A percentile compares a stretch with the other conserved stretches of the same genome.
phyloP scores from a whole-genome alignment of 2,888 invertebrate genomes.

The Troides helena region DNA sequence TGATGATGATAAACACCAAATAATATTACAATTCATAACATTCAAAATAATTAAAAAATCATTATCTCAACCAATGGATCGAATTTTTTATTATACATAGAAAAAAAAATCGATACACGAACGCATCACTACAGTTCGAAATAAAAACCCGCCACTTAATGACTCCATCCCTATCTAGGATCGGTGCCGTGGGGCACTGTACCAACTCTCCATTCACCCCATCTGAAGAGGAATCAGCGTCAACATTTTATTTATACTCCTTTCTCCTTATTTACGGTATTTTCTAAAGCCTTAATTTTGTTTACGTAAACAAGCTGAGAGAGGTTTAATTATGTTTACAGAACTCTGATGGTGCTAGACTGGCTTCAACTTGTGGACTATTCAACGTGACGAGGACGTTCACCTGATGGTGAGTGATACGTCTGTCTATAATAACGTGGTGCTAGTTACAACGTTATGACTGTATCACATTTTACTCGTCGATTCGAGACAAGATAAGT shows the following conservation, averaged over 20 bases:
- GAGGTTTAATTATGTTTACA: conserved; percentile 26
- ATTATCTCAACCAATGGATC: no score
- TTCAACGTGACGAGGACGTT: no score
- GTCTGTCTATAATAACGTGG: no score
- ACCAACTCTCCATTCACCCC: conserved; percentile 20
- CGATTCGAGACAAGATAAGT: no score
- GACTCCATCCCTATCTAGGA: conserved; percentile 46
- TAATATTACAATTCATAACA: no score
- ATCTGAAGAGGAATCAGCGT: conserved; percentile 9
- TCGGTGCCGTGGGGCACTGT: conserved; percentile 19
- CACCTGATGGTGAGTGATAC: no score
- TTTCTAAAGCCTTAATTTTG: conserved; percentile 24
- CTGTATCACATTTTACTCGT: no score
- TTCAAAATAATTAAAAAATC: no score
- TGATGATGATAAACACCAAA: no score
- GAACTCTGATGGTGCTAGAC: background rate
- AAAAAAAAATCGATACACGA: background rate
- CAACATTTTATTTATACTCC: conserved; percentile 19
- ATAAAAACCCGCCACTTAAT: conserved; percentile 72
- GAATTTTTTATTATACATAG: no score
- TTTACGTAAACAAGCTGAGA: conserved; percentile 1
- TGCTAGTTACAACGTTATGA: no score
- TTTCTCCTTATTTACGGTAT: conserved; percentile 12
- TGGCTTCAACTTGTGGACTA: background rate
- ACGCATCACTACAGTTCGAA: conserved; percentile 56